Evolutionary conservation across 2,888 invertebrate species (phyloP), one percentile per base, ranked within the genome.

Genomic region (Drosophila affinis): DNA sequence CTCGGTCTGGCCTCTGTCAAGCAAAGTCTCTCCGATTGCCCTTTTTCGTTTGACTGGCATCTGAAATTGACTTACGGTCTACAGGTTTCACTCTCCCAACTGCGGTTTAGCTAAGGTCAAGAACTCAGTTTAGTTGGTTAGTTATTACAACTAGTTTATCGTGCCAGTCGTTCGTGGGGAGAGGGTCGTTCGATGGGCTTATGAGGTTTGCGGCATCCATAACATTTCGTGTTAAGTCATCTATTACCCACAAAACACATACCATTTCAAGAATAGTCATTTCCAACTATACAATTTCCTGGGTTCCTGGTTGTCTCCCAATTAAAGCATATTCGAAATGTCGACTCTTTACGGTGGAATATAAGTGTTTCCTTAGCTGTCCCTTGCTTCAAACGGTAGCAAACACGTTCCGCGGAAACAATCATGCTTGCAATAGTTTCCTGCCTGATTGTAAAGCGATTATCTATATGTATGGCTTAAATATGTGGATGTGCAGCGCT

Each of bases 381-480:
- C 44, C 18, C 44, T 12, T 57, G 45, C 18, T 45, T 54, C 58
- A 51, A 56, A 39, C 49, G 49, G 45, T 54, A 54, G 72, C 80
- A 82, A 79, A 83, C 84, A 84, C 87, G 84, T 86, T 75, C 69
- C 75, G 78, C 79, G 87, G 84, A 84, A 86, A 86, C 84, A 86
- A 84, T 84, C 84, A 84, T 86, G 84, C 84, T 79, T 78, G 81
- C 79, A 86, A 83, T 79, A 79, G 84, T 75, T 86, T 84, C 81
- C 84, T 84, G 87, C 76, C 78, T 81, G 87, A 84, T 84, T 84
- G 84, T 84, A 81, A 84, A 87, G 72, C 79, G 81, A 87, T 84
- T 84, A 87, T 83, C 78, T 72, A 57, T 76, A 62, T 60, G 75
- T 48, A 71, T 70, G 75, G 67, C 44, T 81, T 75, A 75, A 76